Percentiles rank a stretch among this genome's conserved stretches.
Evolutionary conservation across 2,888 invertebrate genomes (phyloP).

Genomic region (Keiferia lycopersicella): DNA sequence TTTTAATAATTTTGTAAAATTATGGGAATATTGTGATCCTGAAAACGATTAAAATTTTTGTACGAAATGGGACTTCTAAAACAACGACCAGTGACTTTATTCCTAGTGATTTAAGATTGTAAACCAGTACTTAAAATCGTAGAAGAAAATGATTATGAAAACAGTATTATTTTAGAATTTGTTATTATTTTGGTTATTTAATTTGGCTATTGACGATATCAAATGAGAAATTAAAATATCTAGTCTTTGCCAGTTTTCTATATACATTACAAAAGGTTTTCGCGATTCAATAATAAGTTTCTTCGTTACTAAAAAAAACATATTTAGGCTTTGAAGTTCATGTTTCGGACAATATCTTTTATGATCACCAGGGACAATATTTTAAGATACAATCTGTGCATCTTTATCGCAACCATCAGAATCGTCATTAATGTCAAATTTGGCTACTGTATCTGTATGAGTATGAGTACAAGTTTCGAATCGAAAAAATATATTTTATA

Average conservation of each 20-base stretch:
- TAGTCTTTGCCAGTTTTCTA: not conserved
- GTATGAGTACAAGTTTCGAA: constrained; percentile 29
- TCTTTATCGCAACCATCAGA: constrained; percentile 15
- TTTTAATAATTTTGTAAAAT: too few relatives aligned
- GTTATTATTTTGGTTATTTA: constrained; percentile 16
- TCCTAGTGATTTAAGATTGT: constrained; percentile 6
- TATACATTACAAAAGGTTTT: not conserved
- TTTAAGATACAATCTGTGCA: constrained; percentile 9
- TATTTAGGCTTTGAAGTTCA: not conserved
- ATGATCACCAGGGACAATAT: constrained; percentile 8
- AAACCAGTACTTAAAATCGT: constrained; percentile 18
- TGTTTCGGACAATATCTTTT: constrained; percentile 3
- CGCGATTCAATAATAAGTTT: not conserved
- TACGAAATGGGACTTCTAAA: not conserved
- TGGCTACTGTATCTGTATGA: constrained; percentile 34
- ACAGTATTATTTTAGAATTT: constrained; percentile 27
- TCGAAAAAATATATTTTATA: constrained; percentile 71
- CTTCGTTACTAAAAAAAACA: not conserved
- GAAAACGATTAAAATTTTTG: not conserved
- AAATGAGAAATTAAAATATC: not conserved
- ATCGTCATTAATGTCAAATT: constrained; percentile 36
- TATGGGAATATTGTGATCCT: not conserved
- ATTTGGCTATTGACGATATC: not conserved
- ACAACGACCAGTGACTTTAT: constrained; percentile 4
- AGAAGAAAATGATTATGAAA: constrained; percentile 6